A percentile compares a stretch with the other conserved stretches of the same genome.
These are phyloP conservation scores for Polydesmus complanatus DNA, from an alignment of 2,888 invertebrate species.

Conservation along the genomic window DNA sequence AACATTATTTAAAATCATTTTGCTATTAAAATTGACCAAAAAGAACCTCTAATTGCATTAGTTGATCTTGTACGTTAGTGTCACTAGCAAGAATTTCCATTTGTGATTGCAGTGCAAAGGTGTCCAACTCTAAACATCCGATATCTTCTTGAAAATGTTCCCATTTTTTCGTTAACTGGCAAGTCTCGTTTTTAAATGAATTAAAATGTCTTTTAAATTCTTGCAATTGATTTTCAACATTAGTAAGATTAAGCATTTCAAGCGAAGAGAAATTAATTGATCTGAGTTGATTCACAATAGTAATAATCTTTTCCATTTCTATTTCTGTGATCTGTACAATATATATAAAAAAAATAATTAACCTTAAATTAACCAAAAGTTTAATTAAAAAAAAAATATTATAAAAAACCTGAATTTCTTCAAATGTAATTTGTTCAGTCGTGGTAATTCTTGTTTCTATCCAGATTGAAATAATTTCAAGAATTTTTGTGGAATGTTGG, in stretches of 20 bases:
- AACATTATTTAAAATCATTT: too few relatives aligned
- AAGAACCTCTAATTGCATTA: not conserved
- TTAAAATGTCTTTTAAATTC: not conserved
- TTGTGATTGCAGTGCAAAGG: not conserved
- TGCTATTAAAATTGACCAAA: too few relatives aligned
- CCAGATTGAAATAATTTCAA: conserved; percentile 71
- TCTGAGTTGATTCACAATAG: not conserved
- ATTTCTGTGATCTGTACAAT: not conserved
- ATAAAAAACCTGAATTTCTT: conserved; percentile 30
- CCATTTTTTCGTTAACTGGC: not conserved
- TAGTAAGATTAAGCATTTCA: too few relatives aligned
- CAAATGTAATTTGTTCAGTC: conserved; percentile 41
- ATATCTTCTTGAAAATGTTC: not conserved
- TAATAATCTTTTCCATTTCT: not conserved
- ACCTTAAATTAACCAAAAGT: not conserved
- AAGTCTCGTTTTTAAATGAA: not conserved
- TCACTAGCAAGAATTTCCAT: not conserved
- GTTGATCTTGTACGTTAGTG: not conserved
- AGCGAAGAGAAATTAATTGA: too few relatives aligned
- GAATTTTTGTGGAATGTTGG: conserved; percentile 38
- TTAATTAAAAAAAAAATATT: too few relatives aligned
- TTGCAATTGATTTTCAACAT: not conserved
- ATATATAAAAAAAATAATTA: not conserved
- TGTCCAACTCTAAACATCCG: not conserved
- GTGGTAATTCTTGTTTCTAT: conserved; percentile 65